Evolutionary conservation across 2,113 vertebrate genomes (phyloP).

Genomic region (Aramus guarauna): DNA sequence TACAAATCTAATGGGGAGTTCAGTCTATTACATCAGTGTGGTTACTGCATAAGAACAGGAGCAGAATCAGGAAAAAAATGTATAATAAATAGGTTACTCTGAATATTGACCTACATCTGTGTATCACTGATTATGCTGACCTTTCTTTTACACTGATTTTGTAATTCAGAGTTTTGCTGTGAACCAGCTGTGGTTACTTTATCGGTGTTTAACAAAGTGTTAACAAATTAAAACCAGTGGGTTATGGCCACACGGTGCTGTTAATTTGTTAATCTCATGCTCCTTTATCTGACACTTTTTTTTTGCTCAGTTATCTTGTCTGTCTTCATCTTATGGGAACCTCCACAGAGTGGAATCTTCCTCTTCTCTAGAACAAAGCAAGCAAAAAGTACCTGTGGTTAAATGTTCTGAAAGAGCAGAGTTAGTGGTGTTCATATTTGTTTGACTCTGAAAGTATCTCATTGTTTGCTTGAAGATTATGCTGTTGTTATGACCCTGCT

Average conservation of each 20-base stretch:
- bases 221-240: background rate
- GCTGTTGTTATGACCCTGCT: constrained; percentile 2
- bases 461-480: background rate
- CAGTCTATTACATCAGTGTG: background rate
- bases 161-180: background rate
- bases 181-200: background rate
- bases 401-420: background rate
- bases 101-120: background rate
- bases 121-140: background rate
- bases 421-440: background rate
- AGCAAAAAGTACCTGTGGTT: constrained; percentile 3
- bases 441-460: background rate
- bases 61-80: background rate
- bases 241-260: background rate
- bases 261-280: background rate
- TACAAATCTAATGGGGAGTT: background rate
- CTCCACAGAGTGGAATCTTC: background rate
- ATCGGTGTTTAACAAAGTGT: background rate
- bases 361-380: constrained; percentile 12
- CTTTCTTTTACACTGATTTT: background rate
- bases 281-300: background rate
- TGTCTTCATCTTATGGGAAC: constrained; percentile 1
- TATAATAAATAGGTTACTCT: background rate
- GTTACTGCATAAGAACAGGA: background rate
- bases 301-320: background rate